Conservation (phyloP, 1,140 invertebrate species). For the Onthophagus taurus region DNA sequence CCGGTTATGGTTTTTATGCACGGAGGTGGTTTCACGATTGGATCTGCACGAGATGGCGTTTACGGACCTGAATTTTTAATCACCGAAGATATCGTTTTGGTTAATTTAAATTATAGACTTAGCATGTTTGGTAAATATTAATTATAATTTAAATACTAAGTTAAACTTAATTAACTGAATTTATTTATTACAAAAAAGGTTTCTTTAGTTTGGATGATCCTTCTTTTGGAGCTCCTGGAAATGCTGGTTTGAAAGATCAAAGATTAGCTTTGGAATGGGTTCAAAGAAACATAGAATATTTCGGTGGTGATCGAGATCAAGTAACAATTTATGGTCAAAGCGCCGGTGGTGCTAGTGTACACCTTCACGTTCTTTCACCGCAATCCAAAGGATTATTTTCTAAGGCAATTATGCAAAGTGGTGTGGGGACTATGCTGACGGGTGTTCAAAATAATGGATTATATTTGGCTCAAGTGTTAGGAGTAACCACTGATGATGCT, state of each 20-base stretch:
- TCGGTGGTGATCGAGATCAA: slow-evolving; percentile 41
- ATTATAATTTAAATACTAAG: too few relatives aligned
- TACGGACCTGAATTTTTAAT: slow-evolving; percentile 54
- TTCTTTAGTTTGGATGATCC: slow-evolving; percentile 33
- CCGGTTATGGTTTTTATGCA: slow-evolving; percentile 61
- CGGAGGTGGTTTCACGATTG: slow-evolving; percentile 48
- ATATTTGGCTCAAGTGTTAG: too few relatives aligned
- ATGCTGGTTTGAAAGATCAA: slow-evolving; percentile 55
- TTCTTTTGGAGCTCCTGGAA: slow-evolving; percentile 42
- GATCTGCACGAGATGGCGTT: slow-evolving; percentile 43
- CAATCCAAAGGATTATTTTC: slow-evolving; percentile 37
- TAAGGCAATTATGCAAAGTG: slow-evolving; percentile 47
- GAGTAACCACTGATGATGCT: too few relatives aligned
- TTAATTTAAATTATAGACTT: slow-evolving; percentile 43
- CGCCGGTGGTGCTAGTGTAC: slow-evolving; percentile 38
- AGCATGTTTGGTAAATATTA: slow-evolving; percentile 41
- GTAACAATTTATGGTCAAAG: slow-evolving; percentile 43
- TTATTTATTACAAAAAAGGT: too few relatives aligned
- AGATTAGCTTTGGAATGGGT: slow-evolving; percentile 49
- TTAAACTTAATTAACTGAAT: too few relatives aligned
- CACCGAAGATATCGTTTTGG: slow-evolving; percentile 43
- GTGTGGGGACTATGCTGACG: too few relatives aligned
- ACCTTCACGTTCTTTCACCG: slow-evolving; percentile 22
- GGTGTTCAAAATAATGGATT: too few relatives aligned
- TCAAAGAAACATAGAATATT: slow-evolving; percentile 42